These are phyloP conservation scores for Anarrhichthys ocellatus DNA, from an alignment of 2,113 vertebrate species.

Conservation along the genomic window DNA sequence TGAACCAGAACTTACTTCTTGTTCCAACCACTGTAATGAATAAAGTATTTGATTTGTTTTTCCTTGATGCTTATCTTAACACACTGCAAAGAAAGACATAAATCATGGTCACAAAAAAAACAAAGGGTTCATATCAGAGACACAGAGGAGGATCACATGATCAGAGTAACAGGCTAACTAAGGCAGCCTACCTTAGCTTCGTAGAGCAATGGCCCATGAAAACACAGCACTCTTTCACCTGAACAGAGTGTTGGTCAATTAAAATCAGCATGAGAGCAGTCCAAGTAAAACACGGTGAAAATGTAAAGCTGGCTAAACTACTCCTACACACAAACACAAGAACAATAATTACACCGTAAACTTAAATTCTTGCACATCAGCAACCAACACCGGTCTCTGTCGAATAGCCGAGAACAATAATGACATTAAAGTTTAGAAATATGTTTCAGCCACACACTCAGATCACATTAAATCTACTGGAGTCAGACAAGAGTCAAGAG, in stretches of 20 bases:
- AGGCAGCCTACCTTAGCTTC: conserved; percentile 94
- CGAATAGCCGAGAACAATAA: background rate
- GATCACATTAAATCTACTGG: too few relatives aligned
- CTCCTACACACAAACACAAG: background rate
- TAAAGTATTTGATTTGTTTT: conserved; percentile 99
- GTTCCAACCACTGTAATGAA: conserved; percentile 99
- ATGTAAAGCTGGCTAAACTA: background rate
- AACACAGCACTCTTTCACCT: conserved; percentile 99
- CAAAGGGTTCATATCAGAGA: background rate
- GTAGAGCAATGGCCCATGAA: conserved; percentile 99
- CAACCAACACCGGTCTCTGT: background rate
- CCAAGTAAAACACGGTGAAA: conserved; percentile 1
- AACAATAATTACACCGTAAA: background rate
- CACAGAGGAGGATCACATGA: conserved; percentile 1
- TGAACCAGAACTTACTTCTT: conserved; percentile 92
- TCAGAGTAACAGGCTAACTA: background rate
- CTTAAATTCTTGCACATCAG: background rate
- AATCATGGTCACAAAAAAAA: background rate
- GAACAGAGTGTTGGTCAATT: conserved; percentile 47
- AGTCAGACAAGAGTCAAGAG: too few relatives aligned
- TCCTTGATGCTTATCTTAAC: conserved; percentile 99
- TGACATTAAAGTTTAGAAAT: background rate
- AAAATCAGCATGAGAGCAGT: conserved; percentile 31
- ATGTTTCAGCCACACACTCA: background rate
- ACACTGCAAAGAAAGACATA: conserved; percentile 87